A percentile compares a stretch with the other conserved stretches of the same genome.
These are phyloP conservation scores for Brachionichthys hirsutus DNA, from an alignment of 2,113 vertebrate genomes.

Conservation along the genomic window DNA sequence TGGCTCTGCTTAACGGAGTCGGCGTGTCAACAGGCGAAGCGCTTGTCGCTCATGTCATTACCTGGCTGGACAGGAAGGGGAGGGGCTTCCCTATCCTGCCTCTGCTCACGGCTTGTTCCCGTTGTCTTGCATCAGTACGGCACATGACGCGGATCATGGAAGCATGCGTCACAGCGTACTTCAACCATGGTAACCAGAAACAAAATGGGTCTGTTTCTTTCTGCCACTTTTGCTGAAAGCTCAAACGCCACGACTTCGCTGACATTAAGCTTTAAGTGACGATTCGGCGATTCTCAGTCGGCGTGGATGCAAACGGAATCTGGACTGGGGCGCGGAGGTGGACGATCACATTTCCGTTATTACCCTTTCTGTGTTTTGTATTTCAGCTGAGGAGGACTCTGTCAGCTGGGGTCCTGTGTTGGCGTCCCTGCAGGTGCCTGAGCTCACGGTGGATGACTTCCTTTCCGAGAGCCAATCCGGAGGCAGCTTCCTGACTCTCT, in stretches of 20 bases:
- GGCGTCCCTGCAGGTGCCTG: slow-evolving; percentile 93
- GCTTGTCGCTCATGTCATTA: slow-evolving; percentile 79
- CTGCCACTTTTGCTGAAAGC: too few species aligned
- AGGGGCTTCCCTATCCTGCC: slow-evolving; percentile 85
- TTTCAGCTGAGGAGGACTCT: slow-evolving; percentile 74
- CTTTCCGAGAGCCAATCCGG: slow-evolving; percentile 89
- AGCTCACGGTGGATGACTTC: slow-evolving; percentile 93
- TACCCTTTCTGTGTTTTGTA: not conserved
- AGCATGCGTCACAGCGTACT: slow-evolving; percentile 90
- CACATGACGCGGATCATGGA: slow-evolving; percentile 94
- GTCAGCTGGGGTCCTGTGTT: slow-evolving; percentile 92
- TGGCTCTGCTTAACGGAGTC: slow-evolving; percentile 87
- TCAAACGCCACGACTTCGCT: too few species aligned
- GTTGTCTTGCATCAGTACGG: slow-evolving; percentile 90
- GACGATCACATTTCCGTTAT: not conserved
- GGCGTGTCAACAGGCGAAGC: slow-evolving; percentile 85
- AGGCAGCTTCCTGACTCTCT: slow-evolving; percentile 91
- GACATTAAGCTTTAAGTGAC: too few species aligned
- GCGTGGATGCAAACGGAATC: too few species aligned
- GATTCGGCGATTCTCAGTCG: too few species aligned
- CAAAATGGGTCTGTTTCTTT: slow-evolving; percentile 7
- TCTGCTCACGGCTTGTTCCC: slow-evolving; percentile 88
- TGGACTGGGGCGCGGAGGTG: too few species aligned
- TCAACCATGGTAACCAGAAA: slow-evolving; percentile 79
- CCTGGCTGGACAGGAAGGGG: slow-evolving; percentile 84